Base-by-base conservation (phyloP, 2,888 invertebrate genomes). In the Brachylomia viminalis region DNA sequence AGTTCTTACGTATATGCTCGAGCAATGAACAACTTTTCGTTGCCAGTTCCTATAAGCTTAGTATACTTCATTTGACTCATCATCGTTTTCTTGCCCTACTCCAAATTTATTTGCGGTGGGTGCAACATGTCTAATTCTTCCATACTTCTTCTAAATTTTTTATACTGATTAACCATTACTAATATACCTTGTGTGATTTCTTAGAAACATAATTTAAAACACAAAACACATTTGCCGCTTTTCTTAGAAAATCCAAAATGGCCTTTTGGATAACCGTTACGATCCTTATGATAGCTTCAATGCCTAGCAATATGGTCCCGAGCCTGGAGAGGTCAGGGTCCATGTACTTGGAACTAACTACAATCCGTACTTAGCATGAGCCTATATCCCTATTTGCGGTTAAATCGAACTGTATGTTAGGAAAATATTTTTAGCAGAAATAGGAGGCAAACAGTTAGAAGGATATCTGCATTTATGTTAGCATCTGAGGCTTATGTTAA, bases 331-430 rank as follows among this genome's bases (percentile, higher is more conserved):
- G 69, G 69, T 75, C 68, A 66, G 52, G 38, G 61, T 38, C 52
- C 38, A 27, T 68, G 68, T 68, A 71, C 65, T 75, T 71, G 45
- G 33, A 30, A 52, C 77, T 74, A 70, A 73, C 79, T 61, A 77
- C n/a, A 47, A 10, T 78, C 71, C 54, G 47, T 49, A 42, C 54
- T 47, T 33, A 33, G 45, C 33, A 45, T 42, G 30, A 54, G 33
- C n/a, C 47, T 66, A 59, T 66, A 59, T n/a, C 42, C 52, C 62
- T 72, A 70, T 56, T 71, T 71, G 71, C 45, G 70, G 68, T 66
- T 58, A 66, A 69, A 75, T 77, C 49, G 49, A 58, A 20, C 49
- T 27, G n/a, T 56, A 52, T 13, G 42, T 75, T 61, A 58, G 45
- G 49, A 3, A 77, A 47, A 56, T 59, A 27, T 75, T 61, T 65